Evolutionary conservation across 2,113 vertebrate species (phyloP).

Genomic region (Gambusia affinis): DNA sequence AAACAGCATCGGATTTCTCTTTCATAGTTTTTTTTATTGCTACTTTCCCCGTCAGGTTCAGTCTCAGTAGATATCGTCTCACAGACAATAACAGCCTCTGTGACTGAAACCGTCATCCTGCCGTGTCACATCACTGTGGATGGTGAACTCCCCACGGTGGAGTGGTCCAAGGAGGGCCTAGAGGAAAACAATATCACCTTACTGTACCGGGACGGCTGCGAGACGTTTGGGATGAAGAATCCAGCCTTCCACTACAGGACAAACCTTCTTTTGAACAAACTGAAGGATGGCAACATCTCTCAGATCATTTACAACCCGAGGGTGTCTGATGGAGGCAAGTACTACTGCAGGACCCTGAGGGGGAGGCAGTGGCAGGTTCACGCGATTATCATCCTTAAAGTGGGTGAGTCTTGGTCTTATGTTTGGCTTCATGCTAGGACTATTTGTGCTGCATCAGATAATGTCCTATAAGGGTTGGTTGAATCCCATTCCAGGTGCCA

Average conservation of each 20-base stretch:
- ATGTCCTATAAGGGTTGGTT: too few relatives aligned
- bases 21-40: background rate
- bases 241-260: slow-evolving; percentile 19
- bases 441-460: too few relatives aligned
- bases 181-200: background rate
- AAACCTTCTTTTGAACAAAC: fast-evolving
- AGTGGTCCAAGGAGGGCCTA: slow-evolving; percentile 34
- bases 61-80: background rate
- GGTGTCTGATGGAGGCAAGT: slow-evolving; percentile 19
- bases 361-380: background rate
- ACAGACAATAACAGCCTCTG: slow-evolving; percentile 4
- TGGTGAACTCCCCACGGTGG: slow-evolving; percentile 5
- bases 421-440: background rate
- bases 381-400: background rate
- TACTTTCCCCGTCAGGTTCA: background rate
- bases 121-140: slow-evolving; percentile 1
- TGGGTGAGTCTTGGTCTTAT: background rate
- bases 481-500: background rate
- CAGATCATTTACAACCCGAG: slow-evolving; percentile 29
- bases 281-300: slow-evolving; percentile 14
- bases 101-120: background rate
- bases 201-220: slow-evolving; percentile 25
- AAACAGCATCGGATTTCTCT: background rate
- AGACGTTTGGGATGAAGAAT: slow-evolving; percentile 21
- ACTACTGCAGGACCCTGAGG: background rate